Percentiles rank a stretch among this genome's conserved stretches.
phyloP scores from a whole-genome alignment of 2,113 vertebrate genomes.

The Oryctolagus cuniculus region mOryCun1.1 NC_091453.1:47957001-47957500 shows the following conservation, averaged over 20 bases:
- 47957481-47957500: too few relatives aligned
- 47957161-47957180: neutral
- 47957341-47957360: too few relatives aligned
- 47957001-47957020: neutral
- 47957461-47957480: too few relatives aligned
- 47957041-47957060: neutral
- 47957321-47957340: too few relatives aligned
- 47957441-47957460: too few relatives aligned
- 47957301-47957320: neutral
- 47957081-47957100: neutral
- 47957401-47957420: too few relatives aligned
- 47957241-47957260: neutral
- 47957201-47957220: neutral
- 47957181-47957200: neutral
- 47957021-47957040: neutral
- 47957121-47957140: neutral
- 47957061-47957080: neutral
- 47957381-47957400: too few relatives aligned
- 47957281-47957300: neutral
- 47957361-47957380: too few relatives aligned
- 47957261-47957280: neutral
- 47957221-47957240: neutral
- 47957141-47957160: neutral
- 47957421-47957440: too few relatives aligned
- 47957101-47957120: neutral